These are phyloP conservation scores for Manduca sexta DNA, from an alignment of 1,140 invertebrate species.

Conservation along the genomic window DNA sequence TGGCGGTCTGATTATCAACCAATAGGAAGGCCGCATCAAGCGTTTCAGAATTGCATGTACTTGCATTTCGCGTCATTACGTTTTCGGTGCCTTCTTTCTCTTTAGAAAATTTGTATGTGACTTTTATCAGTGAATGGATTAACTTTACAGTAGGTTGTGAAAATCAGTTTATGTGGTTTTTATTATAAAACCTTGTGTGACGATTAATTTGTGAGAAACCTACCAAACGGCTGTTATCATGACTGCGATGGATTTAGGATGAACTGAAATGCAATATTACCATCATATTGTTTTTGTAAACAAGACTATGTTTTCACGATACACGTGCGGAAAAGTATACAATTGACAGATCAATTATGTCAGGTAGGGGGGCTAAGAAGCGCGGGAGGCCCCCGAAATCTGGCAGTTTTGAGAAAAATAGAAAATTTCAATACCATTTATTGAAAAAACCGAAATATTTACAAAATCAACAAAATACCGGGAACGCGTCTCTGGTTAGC, in stretches of 20 bases:
- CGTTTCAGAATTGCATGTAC: conserved; percentile 73
- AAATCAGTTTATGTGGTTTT: conserved; percentile 27
- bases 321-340: conserved; percentile 73
- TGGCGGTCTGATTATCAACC: conserved; percentile 76
- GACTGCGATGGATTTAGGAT: conserved; percentile 67
- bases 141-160: conserved; percentile 26
- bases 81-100: conserved; percentile 73
- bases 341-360: conserved; percentile 79
- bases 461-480: conserved; percentile 75
- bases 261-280: conserved; percentile 65
- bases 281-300: conserved; percentile 73
- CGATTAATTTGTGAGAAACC: conserved; percentile 30
- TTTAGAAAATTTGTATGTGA: conserved; percentile 45
- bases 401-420: conserved; percentile 85
- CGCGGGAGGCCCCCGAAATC: conserved; percentile 92
- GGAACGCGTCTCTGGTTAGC: conserved; percentile 80
- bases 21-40: conserved; percentile 75
- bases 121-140: conserved; percentile 37
- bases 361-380: conserved; percentile 88
- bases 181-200: conserved; percentile 31
- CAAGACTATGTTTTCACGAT: conserved; percentile 71
- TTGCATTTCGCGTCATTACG: conserved; percentile 76
- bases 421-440: conserved; percentile 89
- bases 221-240: conserved; percentile 48
- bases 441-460: conserved; percentile 95